Evolutionary conservation across 2,888 invertebrate species (phyloP), one percentile per base, ranked within the genome.

Genomic region (Tinea trinotella): DNA sequence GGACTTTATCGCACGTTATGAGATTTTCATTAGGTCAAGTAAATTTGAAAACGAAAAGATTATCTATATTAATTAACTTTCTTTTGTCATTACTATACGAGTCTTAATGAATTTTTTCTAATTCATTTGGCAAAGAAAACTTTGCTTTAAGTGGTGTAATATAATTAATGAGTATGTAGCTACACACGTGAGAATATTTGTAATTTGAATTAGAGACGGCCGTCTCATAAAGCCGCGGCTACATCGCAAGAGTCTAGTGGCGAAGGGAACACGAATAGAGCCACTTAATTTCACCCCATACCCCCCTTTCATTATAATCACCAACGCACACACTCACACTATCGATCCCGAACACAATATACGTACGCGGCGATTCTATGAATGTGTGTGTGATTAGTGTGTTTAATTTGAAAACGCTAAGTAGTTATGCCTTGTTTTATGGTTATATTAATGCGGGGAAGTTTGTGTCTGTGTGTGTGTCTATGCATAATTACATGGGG

Each of bases 391-490:
- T 84, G 83, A 84, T 85, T 85, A 85, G 84, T 84, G 84, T 84
- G 82, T 83, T 84, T 85, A 83, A 85, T 85, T 85, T 82, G 84
- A 85, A 84, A 84, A 84, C 82, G 85, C 80, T 84, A 84, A 85
- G 84, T 82, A 84, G 84, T 84, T 81, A 52, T 36, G 76, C 76
- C 76, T 78, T 82, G 81, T 80, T 81, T 78, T 76, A 75, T 74
- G 65, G 71, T 61, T 71, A 77, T 76, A 71, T 73, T 74, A 70
- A 68, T 67, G 74, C 64, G 55, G 49, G 52, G 44, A 17, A 15
- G 40, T 40, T 40, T 40, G 20, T 57, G 56, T 60, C 58, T 60
- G 61, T 66, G 61, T 61, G 56, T 64, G 61, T 64, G 72, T 68
- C 71, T 67, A 74, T 63, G 66, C 54, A 57, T 81, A 78, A 78